phyloP scores from a whole-genome alignment of 2,113 vertebrate genomes.

The Prochilodus magdalenae region DNA sequence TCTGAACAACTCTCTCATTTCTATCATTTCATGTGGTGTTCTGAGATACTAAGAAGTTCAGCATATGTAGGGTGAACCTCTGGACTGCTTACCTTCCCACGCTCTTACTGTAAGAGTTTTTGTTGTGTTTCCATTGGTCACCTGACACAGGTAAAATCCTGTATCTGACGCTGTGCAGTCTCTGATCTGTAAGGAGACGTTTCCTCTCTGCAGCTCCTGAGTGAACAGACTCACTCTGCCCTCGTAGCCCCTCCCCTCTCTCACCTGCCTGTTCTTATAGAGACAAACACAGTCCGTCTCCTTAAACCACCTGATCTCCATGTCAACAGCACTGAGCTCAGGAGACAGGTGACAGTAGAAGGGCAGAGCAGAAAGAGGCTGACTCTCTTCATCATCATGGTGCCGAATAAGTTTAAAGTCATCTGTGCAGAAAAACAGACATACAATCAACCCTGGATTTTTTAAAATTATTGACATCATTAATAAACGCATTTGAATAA shows the following conservation, averaged over 20 bases:
- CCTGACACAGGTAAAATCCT: slow-evolving; percentile 28
- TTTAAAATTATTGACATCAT: no score
- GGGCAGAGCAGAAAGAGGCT: not conserved
- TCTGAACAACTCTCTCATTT: no score
- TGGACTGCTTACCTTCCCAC: not conserved
- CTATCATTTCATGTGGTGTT: no score
- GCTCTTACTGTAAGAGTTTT: not conserved
- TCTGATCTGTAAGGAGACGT: slow-evolving; percentile 34
- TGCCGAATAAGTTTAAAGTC: not conserved
- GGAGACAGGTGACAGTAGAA: not conserved
- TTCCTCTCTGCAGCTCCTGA: slow-evolving; percentile 33
- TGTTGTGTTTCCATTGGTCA: slow-evolving; percentile 26
- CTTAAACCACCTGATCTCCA: slow-evolving; percentile 33
- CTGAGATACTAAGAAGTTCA: not conserved
- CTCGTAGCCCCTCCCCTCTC: slow-evolving; percentile 11
- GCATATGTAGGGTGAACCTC: not conserved
- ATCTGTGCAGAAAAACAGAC: not conserved
- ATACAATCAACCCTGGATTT: not conserved
- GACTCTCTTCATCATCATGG: not conserved
- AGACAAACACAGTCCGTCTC: slow-evolving; percentile 14
- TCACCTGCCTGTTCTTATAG: slow-evolving; percentile 26
- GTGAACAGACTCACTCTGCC: slow-evolving; percentile 29
- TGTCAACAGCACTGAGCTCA: slow-evolving; percentile 10
- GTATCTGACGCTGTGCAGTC: not conserved
- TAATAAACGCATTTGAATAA: no score